Conservation (phyloP, 1,140 invertebrate genomes). For the Drosophila teissieri region DNA sequence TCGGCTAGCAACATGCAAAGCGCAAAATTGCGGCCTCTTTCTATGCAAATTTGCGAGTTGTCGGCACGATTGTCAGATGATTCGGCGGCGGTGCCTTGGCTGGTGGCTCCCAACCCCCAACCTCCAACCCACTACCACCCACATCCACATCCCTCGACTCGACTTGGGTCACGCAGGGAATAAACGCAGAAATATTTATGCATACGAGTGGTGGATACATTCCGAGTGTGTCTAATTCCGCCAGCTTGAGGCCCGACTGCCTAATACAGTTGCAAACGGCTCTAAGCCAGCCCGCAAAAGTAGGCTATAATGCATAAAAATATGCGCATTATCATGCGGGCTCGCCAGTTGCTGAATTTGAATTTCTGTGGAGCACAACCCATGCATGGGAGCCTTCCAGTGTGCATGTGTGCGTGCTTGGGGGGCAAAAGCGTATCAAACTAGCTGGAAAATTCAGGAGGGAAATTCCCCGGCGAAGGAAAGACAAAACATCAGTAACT, state of each 20-base stretch:
- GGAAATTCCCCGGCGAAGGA: slow-evolving; percentile 47
- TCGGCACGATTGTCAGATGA: slow-evolving; percentile 64
- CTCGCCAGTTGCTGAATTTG: slow-evolving; percentile 32
- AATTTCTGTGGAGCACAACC: slow-evolving; percentile 20
- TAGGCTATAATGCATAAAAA: slow-evolving; percentile 76
- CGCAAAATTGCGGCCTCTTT: slow-evolving; percentile 52
- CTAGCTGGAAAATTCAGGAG: slow-evolving; percentile 69
- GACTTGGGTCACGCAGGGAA: slow-evolving; percentile 46
- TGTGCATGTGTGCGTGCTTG: slow-evolving; percentile 14
- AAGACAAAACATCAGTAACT: slow-evolving; percentile 31
- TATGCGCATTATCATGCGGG: slow-evolving; percentile 73
- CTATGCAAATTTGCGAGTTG: slow-evolving; percentile 57
- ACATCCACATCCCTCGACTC: slow-evolving; percentile 11
- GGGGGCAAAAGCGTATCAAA: slow-evolving; percentile 42
- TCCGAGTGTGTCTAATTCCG: slow-evolving; percentile 60
- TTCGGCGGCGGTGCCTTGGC: slow-evolving; percentile 18
- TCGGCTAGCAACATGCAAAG: slow-evolving; percentile 51
- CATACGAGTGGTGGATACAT: slow-evolving; percentile 55
- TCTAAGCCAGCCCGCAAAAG: slow-evolving; percentile 58
- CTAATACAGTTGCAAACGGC: slow-evolving; percentile 34
- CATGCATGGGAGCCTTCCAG: slow-evolving; percentile 17
- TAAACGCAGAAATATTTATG: slow-evolving; percentile 71
- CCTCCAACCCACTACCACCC: no score
- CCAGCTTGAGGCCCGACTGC: slow-evolving; percentile 19
- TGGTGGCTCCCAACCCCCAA: background rate